Base-by-base conservation (phyloP, 2,888 invertebrate species). In the Drosophila mercatorum region DNA sequence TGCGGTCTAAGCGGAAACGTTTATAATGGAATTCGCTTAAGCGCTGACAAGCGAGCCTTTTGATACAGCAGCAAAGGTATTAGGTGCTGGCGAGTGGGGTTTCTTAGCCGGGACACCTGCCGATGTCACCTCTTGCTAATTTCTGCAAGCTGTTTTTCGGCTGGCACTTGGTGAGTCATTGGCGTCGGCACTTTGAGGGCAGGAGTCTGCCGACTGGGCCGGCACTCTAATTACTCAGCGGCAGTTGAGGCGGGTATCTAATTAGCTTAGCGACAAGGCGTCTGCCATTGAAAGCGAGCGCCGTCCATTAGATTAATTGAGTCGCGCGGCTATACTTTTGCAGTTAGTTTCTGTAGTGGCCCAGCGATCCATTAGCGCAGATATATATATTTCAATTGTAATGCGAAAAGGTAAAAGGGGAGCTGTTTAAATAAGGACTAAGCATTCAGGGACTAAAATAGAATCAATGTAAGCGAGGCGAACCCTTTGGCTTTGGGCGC, bases 21-120 rank as follows among this genome's bases (percentile, higher is more conserved):
- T 86, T 86, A 88, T 82, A 89, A 89, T 80, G 83, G 74, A 84
- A 87, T 84, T 84, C 88, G 84, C 63, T 83, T 89, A 80, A 81
- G 81, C 65, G 74, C 49, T 73, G 75, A 64, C 75, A 80, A 63
- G 70, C 44, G 66, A 55, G 53, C 26, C 40, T 52, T 52, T 26
- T 53, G 52, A 55, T 28, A 28, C n/a, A 41, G 41, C 38, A 17
- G 36, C 34, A 22, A 14, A 11, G 52, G 38, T 3, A 38, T 22
- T 22, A 11, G 38, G 0, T 5, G 47, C 17, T 2, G 6, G 47
- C 8, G 34, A 34, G 26, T 38, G 11, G n/a, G 28, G 52, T 55
- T 41, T 40, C 55, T 55, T 17, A 3, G 22, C 51, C 1, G 22
- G 53, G 40, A 40, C 31, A 49, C 28, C 36, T 46, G 22, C 17